These are phyloP conservation scores for Oenanthe melanoleuca DNA, from an alignment of 2,113 vertebrate species.

Conservation along the genomic window DNA sequence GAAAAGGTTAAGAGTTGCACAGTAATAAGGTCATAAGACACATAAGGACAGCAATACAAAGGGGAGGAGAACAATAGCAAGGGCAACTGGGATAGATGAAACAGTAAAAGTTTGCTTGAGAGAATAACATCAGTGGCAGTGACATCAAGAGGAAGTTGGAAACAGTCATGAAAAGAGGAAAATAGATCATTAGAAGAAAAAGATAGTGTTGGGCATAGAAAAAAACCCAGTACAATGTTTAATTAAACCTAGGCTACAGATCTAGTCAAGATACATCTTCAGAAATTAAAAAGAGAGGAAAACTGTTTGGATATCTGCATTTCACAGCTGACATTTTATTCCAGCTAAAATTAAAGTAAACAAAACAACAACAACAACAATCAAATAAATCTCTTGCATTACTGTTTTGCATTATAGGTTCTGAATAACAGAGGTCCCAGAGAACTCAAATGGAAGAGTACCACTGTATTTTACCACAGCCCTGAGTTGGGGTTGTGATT, in stretches of 20 bases:
- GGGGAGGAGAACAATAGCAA: constrained; percentile 20
- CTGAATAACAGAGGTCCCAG: background rate
- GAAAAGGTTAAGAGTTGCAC: constrained; percentile 35
- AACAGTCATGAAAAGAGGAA: constrained; percentile 7
- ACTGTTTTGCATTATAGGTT: background rate
- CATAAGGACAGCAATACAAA: constrained; percentile 26
- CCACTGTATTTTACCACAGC: background rate
- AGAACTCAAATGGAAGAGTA: background rate
- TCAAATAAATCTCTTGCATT: background rate
- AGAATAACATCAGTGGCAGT: constrained; percentile 18
- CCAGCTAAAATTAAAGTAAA: background rate
- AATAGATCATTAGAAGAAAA: constrained; percentile 22
- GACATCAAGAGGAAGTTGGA: constrained; percentile 18
- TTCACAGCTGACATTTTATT: background rate
- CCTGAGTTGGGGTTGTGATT: background rate
- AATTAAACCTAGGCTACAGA: background rate
- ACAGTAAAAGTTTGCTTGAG: constrained; percentile 24
- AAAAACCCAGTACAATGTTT: background rate
- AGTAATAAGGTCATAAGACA: constrained; percentile 44
- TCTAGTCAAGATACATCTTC: background rate
- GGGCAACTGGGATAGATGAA: constrained; percentile 3
- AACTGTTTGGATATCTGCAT: background rate
- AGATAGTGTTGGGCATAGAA: background rate
- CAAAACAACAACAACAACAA: background rate
- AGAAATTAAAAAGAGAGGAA: background rate